Conservation (phyloP, 2,888 invertebrate genomes). For the Nomada fucata region DNA sequence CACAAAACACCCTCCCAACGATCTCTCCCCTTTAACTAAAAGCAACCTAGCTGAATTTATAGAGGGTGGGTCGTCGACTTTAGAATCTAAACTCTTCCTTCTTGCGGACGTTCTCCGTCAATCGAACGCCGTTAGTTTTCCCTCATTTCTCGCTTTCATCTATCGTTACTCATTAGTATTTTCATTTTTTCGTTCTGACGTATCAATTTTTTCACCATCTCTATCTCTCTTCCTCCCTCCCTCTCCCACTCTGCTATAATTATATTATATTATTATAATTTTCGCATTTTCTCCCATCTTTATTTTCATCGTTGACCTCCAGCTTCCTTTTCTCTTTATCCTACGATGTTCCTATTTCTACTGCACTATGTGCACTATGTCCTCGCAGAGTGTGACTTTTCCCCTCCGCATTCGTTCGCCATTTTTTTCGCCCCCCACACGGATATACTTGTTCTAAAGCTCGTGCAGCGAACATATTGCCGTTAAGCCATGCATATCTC, state of each 20-base stretch:
- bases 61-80: constrained; percentile 58
- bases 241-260: not conserved
- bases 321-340: constrained; percentile 11
- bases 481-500: constrained; percentile 29
- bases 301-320: not conserved
- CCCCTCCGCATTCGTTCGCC: not conserved
- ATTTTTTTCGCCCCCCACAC: not conserved
- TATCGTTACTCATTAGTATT: constrained; percentile 28
- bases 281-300: not conserved
- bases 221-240: not conserved
- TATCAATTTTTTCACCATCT: not conserved
- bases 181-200: constrained; percentile 10
- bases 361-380: not conserved
- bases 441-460: not conserved
- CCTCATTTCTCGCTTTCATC: not conserved
- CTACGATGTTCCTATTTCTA: not conserved
- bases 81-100: constrained; percentile 49
- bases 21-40: constrained; percentile 64
- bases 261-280: no score
- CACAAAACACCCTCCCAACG: constrained; percentile 46
- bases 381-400: constrained; percentile 3
- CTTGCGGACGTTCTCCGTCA: not conserved
- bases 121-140: not conserved
- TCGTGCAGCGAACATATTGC: constrained; percentile 12
- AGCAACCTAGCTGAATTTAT: constrained; percentile 63